phyloP scores from a whole-genome alignment of 64 coral and sea anemone species.

The Montipora cactus region DNA sequence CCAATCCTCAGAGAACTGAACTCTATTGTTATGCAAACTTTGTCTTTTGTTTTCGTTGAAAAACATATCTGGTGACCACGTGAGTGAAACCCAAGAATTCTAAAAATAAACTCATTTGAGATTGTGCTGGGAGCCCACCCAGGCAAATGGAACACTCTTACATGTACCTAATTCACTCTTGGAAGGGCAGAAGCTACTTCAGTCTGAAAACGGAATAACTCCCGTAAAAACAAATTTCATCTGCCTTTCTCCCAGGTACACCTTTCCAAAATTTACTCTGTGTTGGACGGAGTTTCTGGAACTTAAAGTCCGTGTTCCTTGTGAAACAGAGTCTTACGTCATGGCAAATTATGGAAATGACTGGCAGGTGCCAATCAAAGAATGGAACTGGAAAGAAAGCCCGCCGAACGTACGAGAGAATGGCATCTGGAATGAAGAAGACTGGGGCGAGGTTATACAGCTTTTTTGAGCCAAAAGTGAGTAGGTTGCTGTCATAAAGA shows the following conservation, averaged over 20 bases:
- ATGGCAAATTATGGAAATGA: conserved; percentile 89
- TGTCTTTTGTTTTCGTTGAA: too few relatives aligned
- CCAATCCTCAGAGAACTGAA: too few relatives aligned
- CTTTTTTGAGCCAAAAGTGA: conserved; percentile 10
- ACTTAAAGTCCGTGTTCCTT: conserved; percentile 87
- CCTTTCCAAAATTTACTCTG: conserved; percentile 96
- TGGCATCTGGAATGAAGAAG: conserved; percentile 89
- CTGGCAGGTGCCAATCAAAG: conserved; percentile 88
- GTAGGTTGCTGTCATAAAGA: too few relatives aligned
- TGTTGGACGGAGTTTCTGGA: conserved; percentile 96
- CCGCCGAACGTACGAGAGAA: conserved; percentile 95
- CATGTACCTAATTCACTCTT: too few relatives aligned
- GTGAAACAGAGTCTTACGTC: conserved; percentile 84
- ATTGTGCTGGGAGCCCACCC: too few relatives aligned
- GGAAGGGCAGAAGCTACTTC: too few relatives aligned
- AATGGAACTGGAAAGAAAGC: conserved; percentile 99
- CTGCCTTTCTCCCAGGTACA: conserved; percentile 68
- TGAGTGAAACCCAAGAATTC: too few relatives aligned
- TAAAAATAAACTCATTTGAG: too few relatives aligned
- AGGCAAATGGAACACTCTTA: too few relatives aligned
- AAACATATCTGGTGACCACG: too few relatives aligned
- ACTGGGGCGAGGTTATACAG: conserved; percentile 94
- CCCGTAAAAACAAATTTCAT: neutral
- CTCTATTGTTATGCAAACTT: too few relatives aligned
- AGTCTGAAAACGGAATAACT: too few relatives aligned